Conservation (phyloP, 64 coral and sea anemone species). For the Trachythela sp. region DNA sequence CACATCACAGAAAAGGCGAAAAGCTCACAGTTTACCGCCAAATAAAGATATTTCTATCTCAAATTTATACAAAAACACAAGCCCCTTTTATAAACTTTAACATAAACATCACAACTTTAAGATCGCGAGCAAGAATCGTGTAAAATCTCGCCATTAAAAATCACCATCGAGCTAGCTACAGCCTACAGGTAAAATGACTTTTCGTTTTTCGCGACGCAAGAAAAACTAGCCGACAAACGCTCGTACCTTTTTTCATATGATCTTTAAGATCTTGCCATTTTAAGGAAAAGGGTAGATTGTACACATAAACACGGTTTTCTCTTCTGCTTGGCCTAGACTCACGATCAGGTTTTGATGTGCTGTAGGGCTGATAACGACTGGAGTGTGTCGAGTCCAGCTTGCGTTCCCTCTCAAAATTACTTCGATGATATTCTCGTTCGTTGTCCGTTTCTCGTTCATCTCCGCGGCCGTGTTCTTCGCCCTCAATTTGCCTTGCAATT, state of each 20-base stretch:
- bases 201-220: too few species aligned
- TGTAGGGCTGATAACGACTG: conserved; percentile 66
- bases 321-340: conserved; percentile 32
- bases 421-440: conserved; percentile 55
- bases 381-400: conserved; percentile 41
- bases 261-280: conserved; percentile 97
- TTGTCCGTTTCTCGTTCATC: conserved; percentile 91
- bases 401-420: conserved; percentile 75
- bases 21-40: not conserved
- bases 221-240: not conserved
- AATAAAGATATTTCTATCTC: not conserved
- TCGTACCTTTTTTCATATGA: conserved; percentile 75
- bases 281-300: conserved; percentile 69
- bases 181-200: too few species aligned
- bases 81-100: too few species aligned
- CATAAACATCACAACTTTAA: too few species aligned
- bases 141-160: too few species aligned
- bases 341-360: conserved; percentile 19
- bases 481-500: not conserved
- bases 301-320: conserved; percentile 75
- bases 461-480: conserved; percentile 44
- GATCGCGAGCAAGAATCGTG: too few species aligned
- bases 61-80: not conserved
- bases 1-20: not conserved
- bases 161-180: too few species aligned